Conservation (phyloP, 2,888 invertebrate species). For the Tipula unca region DNA sequence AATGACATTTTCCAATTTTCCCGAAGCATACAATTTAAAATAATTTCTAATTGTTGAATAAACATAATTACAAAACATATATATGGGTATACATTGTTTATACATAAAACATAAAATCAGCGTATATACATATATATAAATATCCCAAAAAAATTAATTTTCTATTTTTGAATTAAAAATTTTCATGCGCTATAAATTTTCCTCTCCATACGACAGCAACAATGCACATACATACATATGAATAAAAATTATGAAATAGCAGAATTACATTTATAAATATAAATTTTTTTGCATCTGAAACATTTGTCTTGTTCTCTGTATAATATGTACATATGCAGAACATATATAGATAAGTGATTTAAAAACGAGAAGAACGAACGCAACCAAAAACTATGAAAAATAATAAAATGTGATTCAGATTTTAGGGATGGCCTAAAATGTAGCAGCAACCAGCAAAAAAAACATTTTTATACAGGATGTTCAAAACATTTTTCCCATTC, state of each 20-base stretch:
- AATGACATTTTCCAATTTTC: neutral
- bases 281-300: neutral
- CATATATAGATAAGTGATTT: conserved; percentile 1
- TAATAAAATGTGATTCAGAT: neutral
- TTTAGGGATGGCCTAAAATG: neutral
- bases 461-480: neutral
- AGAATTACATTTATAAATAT: neutral
- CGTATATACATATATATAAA: no score
- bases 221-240: neutral
- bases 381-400: neutral
- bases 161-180: neutral
- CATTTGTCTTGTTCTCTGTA: neutral
- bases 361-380: neutral
- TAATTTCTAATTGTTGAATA: no score
- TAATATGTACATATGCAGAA: no score
- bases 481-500: neutral
- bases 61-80: no score
- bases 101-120: no score
- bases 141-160: neutral
- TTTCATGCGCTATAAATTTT: neutral
- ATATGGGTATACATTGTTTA: no score
- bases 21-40: no score
- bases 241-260: neutral
- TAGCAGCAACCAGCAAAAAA: neutral
- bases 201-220: neutral